Conservation (phyloP, 1,140 invertebrate genomes). For the Zaprionus davidi region DNA sequence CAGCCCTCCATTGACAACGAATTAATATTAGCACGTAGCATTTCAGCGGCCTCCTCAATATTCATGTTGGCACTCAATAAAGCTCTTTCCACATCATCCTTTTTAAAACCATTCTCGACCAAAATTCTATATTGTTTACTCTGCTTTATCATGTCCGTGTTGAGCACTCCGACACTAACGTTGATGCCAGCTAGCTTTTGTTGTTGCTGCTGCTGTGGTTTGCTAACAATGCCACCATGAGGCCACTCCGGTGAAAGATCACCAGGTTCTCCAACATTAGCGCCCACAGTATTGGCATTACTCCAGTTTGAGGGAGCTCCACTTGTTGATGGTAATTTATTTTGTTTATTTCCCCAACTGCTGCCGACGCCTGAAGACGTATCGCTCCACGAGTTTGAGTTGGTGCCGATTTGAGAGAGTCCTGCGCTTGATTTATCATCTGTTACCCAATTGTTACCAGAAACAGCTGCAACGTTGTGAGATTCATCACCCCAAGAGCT, state of each 20-base stretch:
- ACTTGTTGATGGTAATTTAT: conserved; percentile 61
- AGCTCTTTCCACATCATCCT: conserved; percentile 96
- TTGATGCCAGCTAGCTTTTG: conserved; percentile 85
- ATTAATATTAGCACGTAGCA: conserved; percentile 86
- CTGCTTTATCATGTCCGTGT: conserved; percentile 86
- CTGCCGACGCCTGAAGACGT: conserved; percentile 35
- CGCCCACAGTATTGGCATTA: conserved; percentile 75
- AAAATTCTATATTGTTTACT: conserved; percentile 88
- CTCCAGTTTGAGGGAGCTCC: conserved; percentile 81
- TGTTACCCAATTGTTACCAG: conserved; percentile 66
- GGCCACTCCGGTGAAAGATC: conserved; percentile 85
- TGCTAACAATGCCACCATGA: conserved; percentile 84
- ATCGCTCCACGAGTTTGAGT: conserved; percentile 75
- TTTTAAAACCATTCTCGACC: conserved; percentile 96
- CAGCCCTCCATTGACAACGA: conserved; percentile 87
- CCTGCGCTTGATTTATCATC: conserved; percentile 70
- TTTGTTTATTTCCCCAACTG: conserved; percentile 74
- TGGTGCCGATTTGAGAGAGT: conserved; percentile 69
- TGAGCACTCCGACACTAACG: conserved; percentile 88
- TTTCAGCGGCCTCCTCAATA: conserved; percentile 92
- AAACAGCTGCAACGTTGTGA: conserved; percentile 54
- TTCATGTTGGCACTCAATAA: conserved; percentile 94
- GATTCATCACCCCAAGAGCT: conserved; percentile 77
- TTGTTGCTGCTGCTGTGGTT: conserved; percentile 81
- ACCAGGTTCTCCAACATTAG: conserved; percentile 44